A percentile compares a stretch with the other conserved stretches of the same genome.
Evolutionary conservation across 2,797 vertebrate species (phyloP).

Genomic region (Ibycter americanus): DNA sequence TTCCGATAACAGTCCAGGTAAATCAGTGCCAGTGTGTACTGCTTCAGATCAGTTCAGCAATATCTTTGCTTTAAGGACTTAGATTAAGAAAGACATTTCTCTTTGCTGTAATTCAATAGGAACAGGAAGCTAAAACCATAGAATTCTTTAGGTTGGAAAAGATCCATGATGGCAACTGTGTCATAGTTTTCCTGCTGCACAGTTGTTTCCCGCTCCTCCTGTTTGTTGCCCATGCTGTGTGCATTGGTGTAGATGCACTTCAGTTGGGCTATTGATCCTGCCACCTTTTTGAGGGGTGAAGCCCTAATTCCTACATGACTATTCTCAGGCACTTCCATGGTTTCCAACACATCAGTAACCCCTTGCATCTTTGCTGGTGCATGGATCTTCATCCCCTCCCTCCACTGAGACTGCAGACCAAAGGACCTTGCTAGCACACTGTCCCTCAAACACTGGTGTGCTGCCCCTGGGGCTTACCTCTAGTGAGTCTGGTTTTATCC

Average conservation of each 20-base stretch:
- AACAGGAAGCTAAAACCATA: neutral
- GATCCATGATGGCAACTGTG: neutral
- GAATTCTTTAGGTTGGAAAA: too few relatives aligned
- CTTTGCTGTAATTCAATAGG: neutral
- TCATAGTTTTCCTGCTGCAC: neutral
- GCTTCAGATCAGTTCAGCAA: neutral
- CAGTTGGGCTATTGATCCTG: rapidly evolving
- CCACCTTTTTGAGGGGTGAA: too few relatives aligned
- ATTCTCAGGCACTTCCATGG: too few relatives aligned
- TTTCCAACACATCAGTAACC: too few relatives aligned
- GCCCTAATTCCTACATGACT: too few relatives aligned
- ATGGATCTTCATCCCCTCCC: too few relatives aligned
- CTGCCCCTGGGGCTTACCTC: neutral
- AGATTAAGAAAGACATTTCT: neutral
- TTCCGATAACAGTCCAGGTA: neutral
- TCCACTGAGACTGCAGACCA: too few relatives aligned
- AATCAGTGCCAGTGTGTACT: neutral
- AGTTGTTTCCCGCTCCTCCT: neutral
- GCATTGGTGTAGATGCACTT: neutral
- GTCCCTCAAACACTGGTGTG: neutral
- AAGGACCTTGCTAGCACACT: neutral
- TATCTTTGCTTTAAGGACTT: neutral
- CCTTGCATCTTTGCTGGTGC: too few relatives aligned
- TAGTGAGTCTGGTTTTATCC: neutral
- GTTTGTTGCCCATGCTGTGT: neutral